Percentiles rank a stretch among this genome's conserved stretches.
Conservation (phyloP, 1,140 invertebrate genomes). For the Octopus sinensis region DNA sequence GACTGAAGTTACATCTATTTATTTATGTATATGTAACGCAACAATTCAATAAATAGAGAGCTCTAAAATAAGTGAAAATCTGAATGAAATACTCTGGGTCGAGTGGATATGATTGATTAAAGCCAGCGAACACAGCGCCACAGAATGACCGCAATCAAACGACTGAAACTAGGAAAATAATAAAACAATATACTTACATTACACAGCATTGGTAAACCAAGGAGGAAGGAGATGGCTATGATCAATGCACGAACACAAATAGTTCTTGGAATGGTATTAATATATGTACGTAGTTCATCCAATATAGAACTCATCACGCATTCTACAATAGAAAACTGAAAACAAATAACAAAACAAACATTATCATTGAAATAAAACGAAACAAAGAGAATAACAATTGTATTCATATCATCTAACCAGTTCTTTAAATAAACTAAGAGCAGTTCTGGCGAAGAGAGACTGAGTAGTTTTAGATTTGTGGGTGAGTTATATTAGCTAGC, state of each 20-base stretch:
- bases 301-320: slow-evolving; percentile 49
- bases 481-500: too few species aligned
- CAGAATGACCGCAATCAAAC: too few species aligned
- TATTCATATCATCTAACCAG: neutral
- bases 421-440: too few species aligned
- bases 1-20: too few species aligned
- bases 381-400: neutral
- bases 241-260: slow-evolving; percentile 41
- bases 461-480: too few species aligned
- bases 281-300: slow-evolving; percentile 42
- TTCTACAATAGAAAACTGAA: slow-evolving; percentile 54
- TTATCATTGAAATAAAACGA: neutral
- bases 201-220: slow-evolving; percentile 72
- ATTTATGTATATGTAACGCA: too few species aligned
- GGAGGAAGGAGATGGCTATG: slow-evolving; percentile 61
- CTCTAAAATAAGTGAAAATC: too few species aligned
- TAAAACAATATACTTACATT: slow-evolving; percentile 57
- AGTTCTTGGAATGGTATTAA: slow-evolving; percentile 29
- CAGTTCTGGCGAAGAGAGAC: too few species aligned
- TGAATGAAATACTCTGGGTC: too few species aligned
- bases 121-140: too few species aligned
- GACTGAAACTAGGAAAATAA: neutral
- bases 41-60: too few species aligned
- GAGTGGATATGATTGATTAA: too few species aligned
- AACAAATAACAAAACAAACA: slow-evolving; percentile 9